Conservation (phyloP, 2,797 vertebrate species). For the Selene dorsalis region DNA sequence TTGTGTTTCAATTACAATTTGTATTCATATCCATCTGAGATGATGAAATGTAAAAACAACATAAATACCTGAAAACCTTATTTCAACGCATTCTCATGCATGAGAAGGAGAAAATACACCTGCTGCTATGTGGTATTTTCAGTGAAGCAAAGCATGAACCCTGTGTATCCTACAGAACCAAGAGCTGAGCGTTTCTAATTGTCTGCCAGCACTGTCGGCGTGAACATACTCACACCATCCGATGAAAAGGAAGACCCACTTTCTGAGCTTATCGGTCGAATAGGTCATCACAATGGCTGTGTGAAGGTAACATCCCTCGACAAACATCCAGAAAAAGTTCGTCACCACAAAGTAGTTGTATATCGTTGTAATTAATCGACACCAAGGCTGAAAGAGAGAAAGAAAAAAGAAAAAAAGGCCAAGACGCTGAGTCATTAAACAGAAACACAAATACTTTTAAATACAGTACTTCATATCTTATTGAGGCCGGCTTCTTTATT, state of each 20-base stretch:
- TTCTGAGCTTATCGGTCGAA: constrained; percentile 94
- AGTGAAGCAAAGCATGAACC: not conserved
- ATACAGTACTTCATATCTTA: not conserved
- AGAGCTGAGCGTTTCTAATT: constrained; percentile 5
- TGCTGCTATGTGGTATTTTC: not conserved
- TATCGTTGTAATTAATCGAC: constrained; percentile 93
- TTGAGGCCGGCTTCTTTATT: not conserved
- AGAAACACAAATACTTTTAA: not conserved
- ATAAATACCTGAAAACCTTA: not conserved
- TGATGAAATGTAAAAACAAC: too few species aligned
- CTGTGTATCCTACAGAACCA: not conserved
- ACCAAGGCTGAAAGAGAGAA: constrained; percentile 90
- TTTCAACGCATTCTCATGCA: not conserved
- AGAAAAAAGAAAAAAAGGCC: not conserved
- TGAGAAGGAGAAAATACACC: not conserved
- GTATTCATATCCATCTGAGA: too few species aligned
- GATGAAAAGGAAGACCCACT: constrained; percentile 98
- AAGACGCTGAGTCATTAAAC: constrained; percentile 10
- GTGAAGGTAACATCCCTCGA: constrained; percentile 98
- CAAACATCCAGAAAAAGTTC: constrained; percentile 99
- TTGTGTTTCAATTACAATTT: not conserved
- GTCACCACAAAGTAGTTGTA: constrained; percentile 99
- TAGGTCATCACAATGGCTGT: constrained; percentile 98
- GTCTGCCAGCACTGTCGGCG: not conserved
- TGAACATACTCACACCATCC: constrained; percentile 95